phyloP scores from a whole-genome alignment of 1,140 invertebrate genomes.

The Drosophila carrolli region DNA sequence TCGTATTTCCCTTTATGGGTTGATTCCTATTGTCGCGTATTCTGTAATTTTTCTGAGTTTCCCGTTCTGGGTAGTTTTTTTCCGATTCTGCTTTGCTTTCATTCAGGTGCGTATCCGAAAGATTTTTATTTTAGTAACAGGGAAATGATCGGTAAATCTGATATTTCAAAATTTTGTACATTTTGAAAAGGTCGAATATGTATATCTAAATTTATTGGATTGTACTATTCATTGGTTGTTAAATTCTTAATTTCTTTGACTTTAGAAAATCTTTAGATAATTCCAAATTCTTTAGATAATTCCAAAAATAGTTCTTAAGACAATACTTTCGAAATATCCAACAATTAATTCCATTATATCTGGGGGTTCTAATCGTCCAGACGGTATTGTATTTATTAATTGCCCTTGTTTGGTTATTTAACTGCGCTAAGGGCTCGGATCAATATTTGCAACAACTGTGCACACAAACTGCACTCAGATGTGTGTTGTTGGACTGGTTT shows the following conservation, averaged over 20 bases:
- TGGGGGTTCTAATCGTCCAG: neutral
- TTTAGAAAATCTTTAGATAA: neutral
- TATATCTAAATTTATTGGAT: too few relatives aligned
- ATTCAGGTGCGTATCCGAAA: constrained; percentile 19
- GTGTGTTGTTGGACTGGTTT: constrained; percentile 11
- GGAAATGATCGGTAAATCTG: too few relatives aligned
- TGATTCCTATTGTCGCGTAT: constrained; percentile 33
- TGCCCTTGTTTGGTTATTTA: constrained; percentile 29
- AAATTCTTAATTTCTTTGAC: neutral
- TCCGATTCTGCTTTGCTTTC: constrained; percentile 1
- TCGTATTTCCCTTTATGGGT: constrained; percentile 1
- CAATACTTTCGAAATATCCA: too few relatives aligned
- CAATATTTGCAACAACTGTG: constrained; percentile 42
- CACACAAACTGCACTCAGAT: constrained; percentile 28
- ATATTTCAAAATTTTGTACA: too few relatives aligned
- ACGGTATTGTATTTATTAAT: too few relatives aligned
- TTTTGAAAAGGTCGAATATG: too few relatives aligned
- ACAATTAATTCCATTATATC: neutral
- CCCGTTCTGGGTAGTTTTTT: neutral
- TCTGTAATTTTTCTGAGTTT: neutral
- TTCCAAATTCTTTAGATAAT: too few relatives aligned
- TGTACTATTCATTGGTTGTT: too few relatives aligned
- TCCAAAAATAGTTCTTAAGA: neutral
- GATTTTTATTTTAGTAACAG: neutral
- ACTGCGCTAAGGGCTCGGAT: constrained; percentile 15